Evolutionary conservation across 92 coral and sea anemone species (phyloP).

Genomic region (Isaurus tuberculatus): DNA sequence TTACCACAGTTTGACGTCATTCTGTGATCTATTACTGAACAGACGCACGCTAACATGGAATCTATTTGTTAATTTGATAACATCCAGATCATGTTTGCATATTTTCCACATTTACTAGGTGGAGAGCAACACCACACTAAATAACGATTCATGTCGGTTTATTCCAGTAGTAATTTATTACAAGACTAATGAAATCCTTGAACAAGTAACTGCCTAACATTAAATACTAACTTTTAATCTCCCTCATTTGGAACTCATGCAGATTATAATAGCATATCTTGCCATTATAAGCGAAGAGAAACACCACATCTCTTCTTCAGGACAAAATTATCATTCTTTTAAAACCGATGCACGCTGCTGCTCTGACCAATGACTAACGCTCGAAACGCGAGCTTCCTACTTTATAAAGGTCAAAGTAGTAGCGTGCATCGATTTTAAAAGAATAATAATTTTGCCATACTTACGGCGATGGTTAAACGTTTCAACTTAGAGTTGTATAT

Average conservation of each 20-base stretch:
- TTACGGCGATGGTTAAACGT: too few species aligned
- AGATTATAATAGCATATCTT: conserved; percentile 21
- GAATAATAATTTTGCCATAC: background rate
- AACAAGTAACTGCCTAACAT: conserved; percentile 11
- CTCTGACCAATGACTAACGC: too few species aligned
- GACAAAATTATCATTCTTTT: background rate
- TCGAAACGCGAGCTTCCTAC: too few species aligned
- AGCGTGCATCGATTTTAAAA: too few species aligned
- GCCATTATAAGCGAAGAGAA: conserved; percentile 12
- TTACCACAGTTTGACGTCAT: background rate
- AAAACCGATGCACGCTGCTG: too few species aligned
- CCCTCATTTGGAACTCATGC: conserved; percentile 10
- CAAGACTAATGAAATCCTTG: background rate
- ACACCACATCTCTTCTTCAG: background rate
- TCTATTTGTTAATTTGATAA: background rate
- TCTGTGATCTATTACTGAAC: too few species aligned
- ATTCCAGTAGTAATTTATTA: background rate
- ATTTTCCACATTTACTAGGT: background rate
- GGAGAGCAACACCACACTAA: background rate
- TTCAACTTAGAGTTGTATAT: too few species aligned
- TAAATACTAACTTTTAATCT: conserved; percentile 21
- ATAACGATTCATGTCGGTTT: background rate
- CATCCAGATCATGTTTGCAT: background rate
- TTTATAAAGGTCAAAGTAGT: too few species aligned
- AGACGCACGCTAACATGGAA: conserved; percentile 12